These are phyloP conservation scores for Agonopterix subpropinquella DNA, from an alignment of 2,888 invertebrate genomes.

Conservation along the genomic window DNA sequence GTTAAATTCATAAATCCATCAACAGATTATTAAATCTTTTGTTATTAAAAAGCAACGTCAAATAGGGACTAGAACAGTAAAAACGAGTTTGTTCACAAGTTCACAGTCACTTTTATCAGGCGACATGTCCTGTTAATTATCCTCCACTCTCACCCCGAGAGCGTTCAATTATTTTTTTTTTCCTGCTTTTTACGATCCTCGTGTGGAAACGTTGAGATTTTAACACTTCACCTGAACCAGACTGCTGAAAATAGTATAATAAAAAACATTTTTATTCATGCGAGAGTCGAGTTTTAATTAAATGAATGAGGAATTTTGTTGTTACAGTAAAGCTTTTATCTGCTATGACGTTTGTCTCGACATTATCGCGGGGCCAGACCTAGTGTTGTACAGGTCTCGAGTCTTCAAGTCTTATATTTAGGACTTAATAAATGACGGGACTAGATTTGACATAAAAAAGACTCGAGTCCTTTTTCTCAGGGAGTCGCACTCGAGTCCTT, in stretches of 20 bases:
- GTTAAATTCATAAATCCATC: too few species aligned
- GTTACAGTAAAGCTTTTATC: slow-evolving; percentile 33
- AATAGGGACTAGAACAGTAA: background rate
- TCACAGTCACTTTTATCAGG: slow-evolving; percentile 59
- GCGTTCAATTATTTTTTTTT: slow-evolving; percentile 71
- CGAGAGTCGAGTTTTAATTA: slow-evolving; percentile 60
- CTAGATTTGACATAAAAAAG: too few species aligned
- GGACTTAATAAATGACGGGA: too few species aligned
- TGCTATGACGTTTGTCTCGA: slow-evolving; percentile 16
- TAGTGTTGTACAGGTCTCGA: too few species aligned
- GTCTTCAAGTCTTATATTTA: too few species aligned
- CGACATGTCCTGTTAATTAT: slow-evolving; percentile 75
- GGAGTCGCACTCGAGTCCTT: too few species aligned
- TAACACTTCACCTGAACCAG: slow-evolving; percentile 70
- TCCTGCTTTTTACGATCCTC: slow-evolving; percentile 62
- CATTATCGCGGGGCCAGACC: slow-evolving; percentile 8
- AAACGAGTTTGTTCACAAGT: background rate
- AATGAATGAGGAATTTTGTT: slow-evolving; percentile 57
- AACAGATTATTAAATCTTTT: too few species aligned
- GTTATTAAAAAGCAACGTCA: too few species aligned
- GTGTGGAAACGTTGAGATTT: slow-evolving; percentile 71
- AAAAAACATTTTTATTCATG: slow-evolving; percentile 43
- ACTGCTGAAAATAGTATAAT: slow-evolving; percentile 59
- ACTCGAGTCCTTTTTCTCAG: too few species aligned
- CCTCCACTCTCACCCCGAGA: slow-evolving; percentile 57